phyloP scores from a whole-genome alignment of 2,797 vertebrate genomes.

The Myotis myotis region DNA sequence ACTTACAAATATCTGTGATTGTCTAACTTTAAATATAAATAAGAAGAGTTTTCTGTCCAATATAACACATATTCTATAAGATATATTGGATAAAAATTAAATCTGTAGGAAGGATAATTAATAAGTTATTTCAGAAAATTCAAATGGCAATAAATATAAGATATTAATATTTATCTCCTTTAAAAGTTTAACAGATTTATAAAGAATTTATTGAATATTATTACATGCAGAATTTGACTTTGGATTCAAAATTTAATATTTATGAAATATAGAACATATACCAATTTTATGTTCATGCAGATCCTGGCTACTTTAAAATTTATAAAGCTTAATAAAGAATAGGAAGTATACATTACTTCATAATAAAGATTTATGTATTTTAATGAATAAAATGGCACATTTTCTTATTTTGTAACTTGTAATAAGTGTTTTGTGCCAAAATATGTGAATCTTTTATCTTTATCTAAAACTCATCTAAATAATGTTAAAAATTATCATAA shows the following conservation, averaged over 20 bases:
- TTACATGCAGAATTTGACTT: slow-evolving; percentile 40
- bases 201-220: slow-evolving; percentile 62
- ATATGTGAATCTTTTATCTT: background rate
- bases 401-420: background rate
- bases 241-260: slow-evolving; percentile 53
- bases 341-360: background rate
- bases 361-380: slow-evolving; percentile 23
- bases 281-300: background rate
- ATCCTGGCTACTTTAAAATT: slow-evolving; percentile 49
- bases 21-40: background rate
- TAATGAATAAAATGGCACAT: background rate
- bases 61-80: background rate
- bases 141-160: slow-evolving; percentile 51
- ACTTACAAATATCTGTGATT: background rate
- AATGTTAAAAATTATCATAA: background rate
- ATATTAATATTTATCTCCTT: slow-evolving; percentile 54
- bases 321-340: slow-evolving; percentile 35
- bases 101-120: slow-evolving; percentile 6
- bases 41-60: background rate
- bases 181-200: slow-evolving; percentile 59
- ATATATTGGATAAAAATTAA: slow-evolving; percentile 22
- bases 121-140: slow-evolving; percentile 19
- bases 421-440: background rate
- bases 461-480: background rate
- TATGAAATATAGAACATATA: slow-evolving; percentile 53